phyloP scores from a whole-genome alignment of 1,140 invertebrate species.

The Drosophila aff. region DNA sequence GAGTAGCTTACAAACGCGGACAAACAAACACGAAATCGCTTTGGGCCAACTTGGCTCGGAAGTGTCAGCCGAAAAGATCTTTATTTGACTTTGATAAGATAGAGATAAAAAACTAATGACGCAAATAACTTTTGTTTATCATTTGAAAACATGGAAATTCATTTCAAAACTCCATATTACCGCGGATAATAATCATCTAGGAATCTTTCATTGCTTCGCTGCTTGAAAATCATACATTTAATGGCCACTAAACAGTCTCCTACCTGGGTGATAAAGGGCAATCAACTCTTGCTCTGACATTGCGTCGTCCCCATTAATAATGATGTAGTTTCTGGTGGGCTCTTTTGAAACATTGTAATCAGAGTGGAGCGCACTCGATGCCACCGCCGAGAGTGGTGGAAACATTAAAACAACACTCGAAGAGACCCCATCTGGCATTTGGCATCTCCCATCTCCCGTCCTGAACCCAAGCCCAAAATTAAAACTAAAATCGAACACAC shows the following conservation, averaged over 20 bases:
- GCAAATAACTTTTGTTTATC: neutral
- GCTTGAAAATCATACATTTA: neutral
- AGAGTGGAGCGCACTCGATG: slow-evolving; percentile 54
- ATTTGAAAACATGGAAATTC: neutral
- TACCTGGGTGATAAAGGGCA: slow-evolving; percentile 8
- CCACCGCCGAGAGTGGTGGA: slow-evolving; percentile 15
- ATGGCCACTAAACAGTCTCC: neutral
- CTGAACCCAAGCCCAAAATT: slow-evolving; percentile 9
- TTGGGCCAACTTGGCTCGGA: slow-evolving; percentile 1
- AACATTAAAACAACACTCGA: slow-evolving; percentile 36
- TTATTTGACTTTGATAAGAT: slow-evolving; percentile 11
- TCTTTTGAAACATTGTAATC: slow-evolving; percentile 52
- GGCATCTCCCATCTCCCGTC: neutral
- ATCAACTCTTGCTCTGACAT: neutral
- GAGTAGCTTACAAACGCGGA: slow-evolving; percentile 16
- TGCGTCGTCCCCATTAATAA: slow-evolving; percentile 36
- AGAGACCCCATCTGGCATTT: slow-evolving; percentile 2
- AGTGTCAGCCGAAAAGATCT: slow-evolving; percentile 23
- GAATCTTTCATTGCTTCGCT: slow-evolving; percentile 5
- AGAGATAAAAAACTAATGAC: neutral
- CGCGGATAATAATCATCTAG: neutral
- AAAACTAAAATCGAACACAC: slow-evolving; percentile 1
- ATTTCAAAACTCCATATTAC: too few species aligned
- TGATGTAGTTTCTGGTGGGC: slow-evolving; percentile 37
- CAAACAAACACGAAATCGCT: slow-evolving; percentile 25